Evolutionary conservation across 2,113 vertebrate species (phyloP).

Genomic region (Agapornis roseicollis): DNA sequence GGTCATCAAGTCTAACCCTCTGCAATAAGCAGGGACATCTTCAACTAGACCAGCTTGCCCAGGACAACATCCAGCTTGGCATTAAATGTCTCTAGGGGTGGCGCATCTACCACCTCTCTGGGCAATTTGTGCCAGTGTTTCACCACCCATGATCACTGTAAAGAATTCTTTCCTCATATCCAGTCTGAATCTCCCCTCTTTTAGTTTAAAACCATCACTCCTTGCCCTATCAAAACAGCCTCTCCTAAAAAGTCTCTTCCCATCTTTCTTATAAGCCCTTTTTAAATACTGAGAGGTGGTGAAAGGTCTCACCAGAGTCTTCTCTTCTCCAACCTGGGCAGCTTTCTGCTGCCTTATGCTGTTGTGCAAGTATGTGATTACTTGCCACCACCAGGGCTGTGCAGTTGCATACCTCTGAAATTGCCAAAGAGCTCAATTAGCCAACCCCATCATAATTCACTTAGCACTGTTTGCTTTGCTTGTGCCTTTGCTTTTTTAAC

Average conservation of each 20-base stretch:
- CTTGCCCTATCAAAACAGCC: background rate
- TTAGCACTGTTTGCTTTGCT: constrained; percentile 7
- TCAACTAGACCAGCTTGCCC: background rate
- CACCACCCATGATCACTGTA: background rate
- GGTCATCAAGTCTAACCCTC: background rate
- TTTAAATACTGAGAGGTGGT: background rate
- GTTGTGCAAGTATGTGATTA: background rate
- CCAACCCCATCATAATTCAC: constrained; percentile 1
- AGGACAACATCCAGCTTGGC: background rate
- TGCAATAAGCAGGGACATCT: background rate
- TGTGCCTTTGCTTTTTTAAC: constrained; percentile 5
- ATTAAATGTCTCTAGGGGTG: background rate
- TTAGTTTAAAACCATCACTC: background rate
- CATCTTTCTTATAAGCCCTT: background rate
- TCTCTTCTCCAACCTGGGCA: background rate
- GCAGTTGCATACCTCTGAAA: background rate
- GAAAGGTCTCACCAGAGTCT: background rate
- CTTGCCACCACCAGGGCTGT: background rate
- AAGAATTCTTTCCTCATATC: background rate
- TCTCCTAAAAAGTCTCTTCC: background rate
- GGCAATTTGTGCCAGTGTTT: background rate
- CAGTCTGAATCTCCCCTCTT: background rate
- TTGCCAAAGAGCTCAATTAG: constrained; percentile 40
- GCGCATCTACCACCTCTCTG: background rate
- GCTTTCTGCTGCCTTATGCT: background rate